Percentiles rank a stretch among this genome's conserved stretches.
phyloP scores from a whole-genome alignment of 2,888 invertebrate species.

The Lissonota sp. region DNA sequence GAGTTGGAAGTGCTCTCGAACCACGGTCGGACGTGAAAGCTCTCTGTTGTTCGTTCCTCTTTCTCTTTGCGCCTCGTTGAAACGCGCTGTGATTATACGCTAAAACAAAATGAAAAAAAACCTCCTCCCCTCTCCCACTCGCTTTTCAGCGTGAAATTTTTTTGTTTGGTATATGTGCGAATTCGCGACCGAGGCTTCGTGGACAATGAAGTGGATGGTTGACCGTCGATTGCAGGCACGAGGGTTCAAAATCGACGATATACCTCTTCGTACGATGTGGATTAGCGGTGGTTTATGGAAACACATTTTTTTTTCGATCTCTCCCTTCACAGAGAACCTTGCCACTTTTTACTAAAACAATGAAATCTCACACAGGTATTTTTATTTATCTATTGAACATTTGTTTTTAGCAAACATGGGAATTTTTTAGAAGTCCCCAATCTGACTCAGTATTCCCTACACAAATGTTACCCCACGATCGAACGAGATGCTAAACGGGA shows the following conservation, averaged over 20 bases:
- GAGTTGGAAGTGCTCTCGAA: neutral
- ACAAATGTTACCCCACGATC: neutral
- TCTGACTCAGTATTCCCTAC: too few species aligned
- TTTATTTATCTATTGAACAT: too few species aligned
- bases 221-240: neutral
- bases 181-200: neutral
- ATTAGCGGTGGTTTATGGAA: too few species aligned
- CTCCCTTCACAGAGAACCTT: too few species aligned
- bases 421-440: too few species aligned
- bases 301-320: too few species aligned
- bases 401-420: too few species aligned
- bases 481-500: neutral
- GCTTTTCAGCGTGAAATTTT: conserved; percentile 22
- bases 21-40: neutral
- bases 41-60: conserved; percentile 18
- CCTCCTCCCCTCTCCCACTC: neutral
- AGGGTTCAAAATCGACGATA: too few species aligned
- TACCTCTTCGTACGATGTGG: too few species aligned
- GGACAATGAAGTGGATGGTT: neutral
- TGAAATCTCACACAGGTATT: too few species aligned
- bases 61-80: conserved; percentile 1
- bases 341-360: too few species aligned
- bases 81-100: neutral
- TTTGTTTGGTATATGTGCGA: conserved; percentile 37
- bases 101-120: conserved; percentile 16